Conservation (phyloP, 30 jellyfish, hydroid and myxozoan genomes). For the Calvadosia cruxmelitensis region DNA sequence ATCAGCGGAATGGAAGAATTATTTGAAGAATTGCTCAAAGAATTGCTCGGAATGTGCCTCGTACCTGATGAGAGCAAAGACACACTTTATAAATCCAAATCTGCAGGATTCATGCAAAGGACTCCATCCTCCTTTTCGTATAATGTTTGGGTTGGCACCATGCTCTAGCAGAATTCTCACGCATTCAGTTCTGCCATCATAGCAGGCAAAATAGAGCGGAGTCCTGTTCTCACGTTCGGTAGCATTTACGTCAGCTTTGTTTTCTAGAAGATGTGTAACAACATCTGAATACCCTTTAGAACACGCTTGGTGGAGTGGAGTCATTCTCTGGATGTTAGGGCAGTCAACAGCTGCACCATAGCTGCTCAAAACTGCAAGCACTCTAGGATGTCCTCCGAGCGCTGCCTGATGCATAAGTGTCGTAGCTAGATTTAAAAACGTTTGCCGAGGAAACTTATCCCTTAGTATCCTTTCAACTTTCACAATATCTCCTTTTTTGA, state of each 20-base stretch:
- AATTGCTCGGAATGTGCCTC: too few relatives aligned
- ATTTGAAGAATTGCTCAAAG: too few relatives aligned
- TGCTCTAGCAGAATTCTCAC: constrained; percentile 21
- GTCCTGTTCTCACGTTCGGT: constrained; percentile 59
- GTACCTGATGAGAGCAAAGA: constrained; percentile 31
- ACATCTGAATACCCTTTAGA: constrained; percentile 21
- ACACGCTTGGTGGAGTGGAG: constrained; percentile 60
- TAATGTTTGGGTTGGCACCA: constrained; percentile 22
- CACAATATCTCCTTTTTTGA: constrained; percentile 8
- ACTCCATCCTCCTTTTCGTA: constrained; percentile 88
- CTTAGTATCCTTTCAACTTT: constrained; percentile 6
- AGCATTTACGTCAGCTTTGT: constrained; percentile 50
- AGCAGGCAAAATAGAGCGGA: constrained; percentile 62
- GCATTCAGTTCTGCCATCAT: constrained; percentile 52
- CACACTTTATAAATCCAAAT: constrained; percentile 52
- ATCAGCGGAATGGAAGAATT: neutral
- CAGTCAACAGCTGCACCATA: constrained; percentile 53
- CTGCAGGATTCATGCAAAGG: constrained; percentile 77
- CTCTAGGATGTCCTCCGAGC: constrained; percentile 24
- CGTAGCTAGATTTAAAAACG: constrained; percentile 64
- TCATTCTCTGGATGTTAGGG: constrained; percentile 55
- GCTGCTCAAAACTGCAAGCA: constrained; percentile 34
- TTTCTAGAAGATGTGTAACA: constrained; percentile 1
- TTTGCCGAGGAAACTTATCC: constrained; percentile 30
- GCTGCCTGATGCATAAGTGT: constrained; percentile 75